Conservation (phyloP, 2,888 invertebrate species). For the Apotomis turbidana region DNA sequence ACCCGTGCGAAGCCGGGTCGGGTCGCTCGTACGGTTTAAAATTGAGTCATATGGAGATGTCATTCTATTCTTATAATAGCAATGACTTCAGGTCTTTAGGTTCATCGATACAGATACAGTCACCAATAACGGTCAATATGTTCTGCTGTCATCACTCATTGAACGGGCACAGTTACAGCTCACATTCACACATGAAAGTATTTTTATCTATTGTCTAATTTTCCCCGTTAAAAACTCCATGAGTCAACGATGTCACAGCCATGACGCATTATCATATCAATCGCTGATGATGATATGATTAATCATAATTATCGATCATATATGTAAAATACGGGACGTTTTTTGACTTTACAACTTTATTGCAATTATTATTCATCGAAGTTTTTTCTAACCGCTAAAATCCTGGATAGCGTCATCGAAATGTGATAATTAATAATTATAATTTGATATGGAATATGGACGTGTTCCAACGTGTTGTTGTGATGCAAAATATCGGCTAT, state of each 20-base stretch:
- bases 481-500: no score
- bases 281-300: not conserved
- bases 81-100: not conserved
- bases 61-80: no score
- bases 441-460: no score
- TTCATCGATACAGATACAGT: not conserved
- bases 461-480: no score
- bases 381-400: no score
- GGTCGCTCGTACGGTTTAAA: no score
- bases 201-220: conserved; percentile 4
- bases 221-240: conserved; percentile 18
- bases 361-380: no score
- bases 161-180: not conserved
- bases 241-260: conserved; percentile 28
- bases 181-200: not conserved
- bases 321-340: not conserved
- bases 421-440: no score
- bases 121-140: conserved; percentile 22
- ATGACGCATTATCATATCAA: conserved; percentile 15
- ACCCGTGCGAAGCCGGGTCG: no score
- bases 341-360: no score
- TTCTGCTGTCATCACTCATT: conserved; percentile 4
- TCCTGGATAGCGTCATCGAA: no score
- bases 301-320: not conserved
- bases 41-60: no score